Percentiles rank a stretch among this genome's conserved stretches.
Evolutionary conservation across 2,888 invertebrate genomes (phyloP).

Genomic region (Idaea aversata): DNA sequence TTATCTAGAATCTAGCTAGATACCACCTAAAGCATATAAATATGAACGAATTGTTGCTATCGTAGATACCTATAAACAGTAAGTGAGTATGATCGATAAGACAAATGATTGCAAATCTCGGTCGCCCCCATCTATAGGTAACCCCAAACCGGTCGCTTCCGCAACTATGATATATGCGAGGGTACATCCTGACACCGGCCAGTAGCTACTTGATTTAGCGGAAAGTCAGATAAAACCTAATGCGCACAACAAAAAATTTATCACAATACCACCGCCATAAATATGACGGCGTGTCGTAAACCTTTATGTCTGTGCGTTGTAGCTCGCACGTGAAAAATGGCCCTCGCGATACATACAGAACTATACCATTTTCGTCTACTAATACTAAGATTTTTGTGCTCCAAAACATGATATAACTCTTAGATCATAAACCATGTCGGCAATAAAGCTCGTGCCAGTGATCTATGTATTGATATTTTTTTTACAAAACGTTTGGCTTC

Average conservation of each 20-base stretch:
- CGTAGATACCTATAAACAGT: conserved; percentile 47
- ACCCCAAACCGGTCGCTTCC: conserved; percentile 76
- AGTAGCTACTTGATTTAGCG: conserved; percentile 81
- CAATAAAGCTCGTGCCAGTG: conserved; percentile 20
- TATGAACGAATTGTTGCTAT: neutral
- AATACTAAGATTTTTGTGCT: conserved; percentile 41
- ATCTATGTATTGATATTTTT: conserved; percentile 22
- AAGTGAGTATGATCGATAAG: conserved; percentile 59
- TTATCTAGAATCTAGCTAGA: too few relatives aligned
- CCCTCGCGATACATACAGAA: conserved; percentile 57
- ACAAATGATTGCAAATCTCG: conserved; percentile 53
- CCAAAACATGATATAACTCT: conserved; percentile 37
- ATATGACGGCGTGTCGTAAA: conserved; percentile 80
- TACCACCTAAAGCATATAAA: neutral
- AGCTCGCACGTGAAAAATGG: conserved; percentile 77
- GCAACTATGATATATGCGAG: conserved; percentile 73
- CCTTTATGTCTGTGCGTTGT: conserved; percentile 77
- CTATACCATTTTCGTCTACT: conserved; percentile 44
- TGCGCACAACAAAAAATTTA: conserved; percentile 80
- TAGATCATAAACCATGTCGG: conserved; percentile 42
- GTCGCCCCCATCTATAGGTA: conserved; percentile 62
- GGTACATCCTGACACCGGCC: conserved; percentile 79
- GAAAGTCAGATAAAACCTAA: conserved; percentile 81
- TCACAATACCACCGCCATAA: conserved; percentile 78
- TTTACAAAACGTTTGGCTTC: conserved; percentile 11